Base-by-base conservation (phyloP, 1,140 invertebrate genomes). In the Antheraea mylitta region DNA sequence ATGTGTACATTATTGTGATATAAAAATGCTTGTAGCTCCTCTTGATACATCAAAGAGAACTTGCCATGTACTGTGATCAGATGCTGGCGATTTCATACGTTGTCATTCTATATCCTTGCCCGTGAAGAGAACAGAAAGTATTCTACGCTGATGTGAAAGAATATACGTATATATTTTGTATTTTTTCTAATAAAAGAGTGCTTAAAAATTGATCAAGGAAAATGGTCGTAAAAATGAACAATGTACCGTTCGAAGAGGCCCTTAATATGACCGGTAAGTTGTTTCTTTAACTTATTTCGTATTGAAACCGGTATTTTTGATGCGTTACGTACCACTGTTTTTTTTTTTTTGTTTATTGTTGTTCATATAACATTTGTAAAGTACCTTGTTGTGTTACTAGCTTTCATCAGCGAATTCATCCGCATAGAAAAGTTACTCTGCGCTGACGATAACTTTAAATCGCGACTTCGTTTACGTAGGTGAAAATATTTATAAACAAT, bases 221-320 rank as follows among this genome's bases (percentile, higher is more conserved):
- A 63, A 68, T 68, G 67, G 61, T 64, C 10, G 42, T 63, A 6
- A 68, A 68, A 64, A 63, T 63, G 18, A 64, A 36, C 42, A 68
- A 58, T n/a, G 61, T 68, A 13, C 60, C 67, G 11, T 68, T 58
- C 62, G 67, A 68, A 22, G 42, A 68, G 42, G 67, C 67, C 19
- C 62, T 68, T 16, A 64, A 69, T 64, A 64, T 69, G 67, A 65
- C 45, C 37, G 61, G 45, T 71, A 36, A 64, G 53, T 71, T 64
- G 22, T 30, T 30, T 30, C 22, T 30, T 30, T 30, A 30, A 30
- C 22, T 30, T 30, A 30, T 30, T 2, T 30, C 22, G 22, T 30
- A 30, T 30, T 30, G 22, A 11, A 42, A 42, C 38, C 38, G 38
- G 38, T 42, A 42, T 11, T 42, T 42, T 42, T 42, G 38, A 42